Evolutionary conservation across 2,113 vertebrate genomes (phyloP).

Genomic region (Hiodon tergisus): DNA sequence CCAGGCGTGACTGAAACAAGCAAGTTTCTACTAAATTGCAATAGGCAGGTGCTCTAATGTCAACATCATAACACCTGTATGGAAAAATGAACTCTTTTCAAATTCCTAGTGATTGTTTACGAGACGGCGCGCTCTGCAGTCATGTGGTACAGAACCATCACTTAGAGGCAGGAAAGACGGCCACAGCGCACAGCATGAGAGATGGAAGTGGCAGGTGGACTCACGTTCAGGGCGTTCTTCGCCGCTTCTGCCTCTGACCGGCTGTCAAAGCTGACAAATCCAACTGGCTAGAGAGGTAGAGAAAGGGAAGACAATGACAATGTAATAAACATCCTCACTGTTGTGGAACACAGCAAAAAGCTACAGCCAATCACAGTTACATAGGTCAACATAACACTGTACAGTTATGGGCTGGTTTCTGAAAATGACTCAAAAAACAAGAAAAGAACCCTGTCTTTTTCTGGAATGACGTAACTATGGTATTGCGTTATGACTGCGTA

Average conservation of each 20-base stretch:
- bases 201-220: slow-evolving; percentile 23
- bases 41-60: too few relatives aligned
- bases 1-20: too few relatives aligned
- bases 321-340: not conserved
- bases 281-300: slow-evolving; percentile 66
- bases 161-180: not conserved
- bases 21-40: too few relatives aligned
- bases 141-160: not conserved
- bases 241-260: slow-evolving; percentile 78
- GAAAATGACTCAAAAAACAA: too few relatives aligned
- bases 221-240: slow-evolving; percentile 80
- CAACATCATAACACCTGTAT: not conserved
- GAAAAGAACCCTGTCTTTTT: too few relatives aligned
- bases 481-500: too few relatives aligned
- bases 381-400: too few relatives aligned
- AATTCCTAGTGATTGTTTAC: not conserved
- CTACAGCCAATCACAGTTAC: too few relatives aligned
- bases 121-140: not conserved
- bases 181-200: not conserved
- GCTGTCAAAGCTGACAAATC: slow-evolving; percentile 84
- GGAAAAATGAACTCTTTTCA: slow-evolving; percentile 1
- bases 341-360: too few relatives aligned
- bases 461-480: too few relatives aligned
- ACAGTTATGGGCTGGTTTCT: too few relatives aligned
- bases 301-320: slow-evolving; percentile 19